Base-by-base conservation (phyloP, 2,888 invertebrate genomes). In the Tenthredo amoena region DNA sequence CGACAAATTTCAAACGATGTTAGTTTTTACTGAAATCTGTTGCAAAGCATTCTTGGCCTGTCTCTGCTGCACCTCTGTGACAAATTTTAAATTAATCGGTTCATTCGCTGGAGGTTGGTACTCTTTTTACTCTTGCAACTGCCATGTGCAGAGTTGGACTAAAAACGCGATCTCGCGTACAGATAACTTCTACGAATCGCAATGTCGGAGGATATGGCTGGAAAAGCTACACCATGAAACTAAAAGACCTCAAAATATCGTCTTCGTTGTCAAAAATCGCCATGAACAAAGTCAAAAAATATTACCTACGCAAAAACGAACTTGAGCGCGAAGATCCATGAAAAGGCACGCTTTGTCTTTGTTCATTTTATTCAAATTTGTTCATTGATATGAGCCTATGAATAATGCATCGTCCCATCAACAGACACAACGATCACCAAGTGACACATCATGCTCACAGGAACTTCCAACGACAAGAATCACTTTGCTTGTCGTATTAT, bases 21-120 rank as follows among this genome's bases (percentile, higher is more conserved):
- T 0, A 62, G 26, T 62, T 62, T 26, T 62, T 55, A n/a, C 55
- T n/a, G 0, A 55, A 55, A n/a, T 55, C 55, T 2, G n/a, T 55
- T 62, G 21, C 9, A 26, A 62, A 62, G 62, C 62, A 62, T 62
- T 62, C 62, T 62, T 62, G 12, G 10, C 10, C 62, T 26, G 62
- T 26, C 62, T 62, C 62, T 21, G 26, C 2, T 62, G 62, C 62
- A 62, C 26, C 62, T 62, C 26, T 21, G 26, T 62, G 62, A 62
- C 62, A 55, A 55, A 55, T 55, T 55, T 55, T n/a, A 55, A 55
- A 55, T 55, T 55, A 55, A 55, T 55, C 55, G 55, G 55, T 55
- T 55, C 55, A 55, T 7, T 55, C 55, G 55, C n/a, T n/a, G 55
- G 55, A 55, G 5, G n/a, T 55, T 55, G n/a, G 6, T 6, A 7